Conservation (phyloP, 1,140 invertebrate species). For the Pseudomyrmex pallidus region DNA sequence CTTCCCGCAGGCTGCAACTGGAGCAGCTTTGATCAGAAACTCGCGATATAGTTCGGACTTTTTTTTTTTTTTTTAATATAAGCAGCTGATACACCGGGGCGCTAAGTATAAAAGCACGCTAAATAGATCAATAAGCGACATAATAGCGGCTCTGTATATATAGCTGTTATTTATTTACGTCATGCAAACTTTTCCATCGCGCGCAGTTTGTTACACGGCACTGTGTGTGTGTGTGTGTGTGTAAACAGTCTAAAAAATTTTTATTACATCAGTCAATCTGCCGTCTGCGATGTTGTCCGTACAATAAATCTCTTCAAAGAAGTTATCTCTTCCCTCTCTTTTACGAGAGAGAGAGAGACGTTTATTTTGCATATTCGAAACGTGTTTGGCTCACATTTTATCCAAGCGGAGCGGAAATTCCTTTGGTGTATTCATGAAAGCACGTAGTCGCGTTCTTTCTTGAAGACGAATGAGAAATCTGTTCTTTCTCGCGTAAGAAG, state of each 20-base stretch:
- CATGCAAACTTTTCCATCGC: constrained; percentile 23
- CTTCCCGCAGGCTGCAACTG: no score
- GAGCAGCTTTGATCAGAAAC: no score
- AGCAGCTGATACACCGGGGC: not conserved
- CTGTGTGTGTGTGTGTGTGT: no score
- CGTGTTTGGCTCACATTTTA: constrained; percentile 10
- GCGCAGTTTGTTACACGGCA: constrained; percentile 1
- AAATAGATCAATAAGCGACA: constrained; percentile 60
- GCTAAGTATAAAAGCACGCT: constrained; percentile 33
- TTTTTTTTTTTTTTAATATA: no score
- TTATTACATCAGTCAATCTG: no score
- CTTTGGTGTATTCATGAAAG: constrained; percentile 15
- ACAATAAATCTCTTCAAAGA: not conserved
- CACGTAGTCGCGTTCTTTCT: not conserved
- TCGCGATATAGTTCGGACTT: not conserved
- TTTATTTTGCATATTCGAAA: constrained; percentile 18
- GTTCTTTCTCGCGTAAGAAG: not conserved
- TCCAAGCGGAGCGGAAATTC: not conserved
- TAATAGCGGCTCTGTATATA: constrained; percentile 36
- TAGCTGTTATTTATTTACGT: constrained; percentile 58
- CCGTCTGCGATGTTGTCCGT: not conserved
- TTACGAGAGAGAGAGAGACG: not conserved
- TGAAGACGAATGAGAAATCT: constrained; percentile 1
- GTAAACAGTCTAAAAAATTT: no score
- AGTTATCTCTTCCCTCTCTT: not conserved